Base-by-base conservation (phyloP, 2,888 invertebrate species). In the Allacma fusca region DNA sequence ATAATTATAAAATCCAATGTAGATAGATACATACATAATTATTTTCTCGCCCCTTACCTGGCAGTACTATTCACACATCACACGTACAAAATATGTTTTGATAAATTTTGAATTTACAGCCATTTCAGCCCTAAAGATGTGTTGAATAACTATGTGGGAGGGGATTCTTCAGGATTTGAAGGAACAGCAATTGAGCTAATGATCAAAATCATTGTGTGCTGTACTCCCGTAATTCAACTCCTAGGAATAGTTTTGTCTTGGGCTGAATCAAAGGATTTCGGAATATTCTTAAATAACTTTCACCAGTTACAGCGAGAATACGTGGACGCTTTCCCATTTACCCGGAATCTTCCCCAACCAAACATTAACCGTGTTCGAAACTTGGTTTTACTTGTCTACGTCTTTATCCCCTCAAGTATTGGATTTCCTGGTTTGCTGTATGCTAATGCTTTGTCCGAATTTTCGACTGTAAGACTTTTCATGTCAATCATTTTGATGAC, bases 241-340 rank as follows among this genome's bases (percentile, higher is more conserved):
- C 29, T 72, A 1, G 71, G 57, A 16, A 44, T 59, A n/a, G 12
- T 72, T 26, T 72, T 50, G 23, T 1, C 59, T 4, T 72, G 71
- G 71, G 1, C 4, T 16, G 71, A 72, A n/a, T 29, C 71, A 1
- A 26, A n/a, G 50, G 16, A 12, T 9, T 59, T 72, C 29, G 71
- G 28, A 9, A 50, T 16, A 0, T 72, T 72, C 21, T 29, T 72
- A 7, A 72, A 72, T 29, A 72, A 72, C 29, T 72, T 24, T 2
- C 9, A 1, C 1, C 1, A 24, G 16, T 26, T 72, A 23, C 59
- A 72, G 16, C 5, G 19, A 1, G 29, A 75, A 16, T 67, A 40
- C 19, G 13, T 28, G 13, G 1, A 19, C 19, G 21, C 64, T 16
- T 67, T 65, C 65, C 65, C 28, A 0, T 40, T 65, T 7, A 21